Percentiles rank a stretch among this genome's conserved stretches.
phyloP scores from a whole-genome alignment of 1,140 invertebrate genomes.

The Rhysida immarginata region DNA sequence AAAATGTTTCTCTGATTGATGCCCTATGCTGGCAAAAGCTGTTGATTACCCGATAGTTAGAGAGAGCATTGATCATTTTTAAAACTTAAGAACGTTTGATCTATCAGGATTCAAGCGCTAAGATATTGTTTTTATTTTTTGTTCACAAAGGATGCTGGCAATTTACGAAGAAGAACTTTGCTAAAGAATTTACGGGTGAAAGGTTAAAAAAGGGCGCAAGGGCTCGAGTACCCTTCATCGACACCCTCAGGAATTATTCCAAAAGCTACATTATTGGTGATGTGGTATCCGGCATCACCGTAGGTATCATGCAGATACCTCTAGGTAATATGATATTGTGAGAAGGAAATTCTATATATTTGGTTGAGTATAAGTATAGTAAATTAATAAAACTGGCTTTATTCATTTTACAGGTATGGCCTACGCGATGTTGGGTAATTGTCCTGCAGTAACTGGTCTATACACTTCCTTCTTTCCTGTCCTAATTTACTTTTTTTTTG shows the following conservation, averaged over 20 bases:
- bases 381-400: no score
- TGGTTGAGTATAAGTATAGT: no score
- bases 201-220: constrained; percentile 1
- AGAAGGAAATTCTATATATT: no score
- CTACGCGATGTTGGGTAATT: constrained; percentile 71
- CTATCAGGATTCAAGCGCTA: no score
- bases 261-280: constrained; percentile 21
- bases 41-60: no score
- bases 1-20: no score
- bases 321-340: constrained; percentile 49
- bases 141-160: not conserved
- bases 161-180: not conserved
- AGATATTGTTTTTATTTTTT: no score
- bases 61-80: no score
- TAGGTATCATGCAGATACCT: constrained; percentile 86
- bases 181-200: constrained; percentile 2
- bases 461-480: constrained; percentile 92
- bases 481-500: constrained; percentile 73
- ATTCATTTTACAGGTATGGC: constrained; percentile 57
- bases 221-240: constrained; percentile 20
- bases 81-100: no score
- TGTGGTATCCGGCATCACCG: constrained; percentile 50
- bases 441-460: constrained; percentile 74
- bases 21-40: no score
- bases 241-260: constrained; percentile 25